Base-by-base conservation (phyloP, 2,113 vertebrate species). In the Pangasianodon hypophthalmus region DNA sequence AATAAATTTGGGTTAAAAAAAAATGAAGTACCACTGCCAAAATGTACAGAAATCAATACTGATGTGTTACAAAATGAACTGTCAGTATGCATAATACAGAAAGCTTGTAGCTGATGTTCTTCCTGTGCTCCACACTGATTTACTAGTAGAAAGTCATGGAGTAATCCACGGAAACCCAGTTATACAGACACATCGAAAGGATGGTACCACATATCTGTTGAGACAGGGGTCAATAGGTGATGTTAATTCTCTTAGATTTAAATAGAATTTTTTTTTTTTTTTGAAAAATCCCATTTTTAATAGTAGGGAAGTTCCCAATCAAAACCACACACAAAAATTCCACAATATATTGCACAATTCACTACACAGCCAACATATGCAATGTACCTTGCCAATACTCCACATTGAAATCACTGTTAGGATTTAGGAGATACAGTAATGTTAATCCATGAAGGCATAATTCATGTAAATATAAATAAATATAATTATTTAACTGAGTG, bases 121-220 rank as follows among this genome's bases (percentile, higher is more conserved):
- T 84, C 60, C 56, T 54, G 60, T 13, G 21, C 1, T 41, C 44
- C 26, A n/a, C 21, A 54, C 29, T 73, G 62, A 48, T 56, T 80
- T 90, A 88, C 50, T 21, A 44, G n/a, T 50, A 48, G 0, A 52
- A 26, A 84, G 46, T 8, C 18, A 48, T 69, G 54, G 44, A 77
- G 84, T 88, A 92, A 77, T 92, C 75, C 91, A 88, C 24, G 52
- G 69, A 54, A 41, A n/a, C 37, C 16, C 56, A 24, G 50, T 37
- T 94, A 94, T 91, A 94, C 93, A 93, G 92, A 93, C 10, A 94
- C 92, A 93, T 94, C 92, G 93, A 94, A 93, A 94, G 93, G 92
- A 56, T 91, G 92, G 88, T 92, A 94, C 92, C 92, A 94, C 79
- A 92, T 90, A 94, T 91, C 92, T 93, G 89, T 88, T 88, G 50